Evolutionary conservation across 2,888 invertebrate species (phyloP).

Genomic region (Caenorhabditis sp.): DNA sequence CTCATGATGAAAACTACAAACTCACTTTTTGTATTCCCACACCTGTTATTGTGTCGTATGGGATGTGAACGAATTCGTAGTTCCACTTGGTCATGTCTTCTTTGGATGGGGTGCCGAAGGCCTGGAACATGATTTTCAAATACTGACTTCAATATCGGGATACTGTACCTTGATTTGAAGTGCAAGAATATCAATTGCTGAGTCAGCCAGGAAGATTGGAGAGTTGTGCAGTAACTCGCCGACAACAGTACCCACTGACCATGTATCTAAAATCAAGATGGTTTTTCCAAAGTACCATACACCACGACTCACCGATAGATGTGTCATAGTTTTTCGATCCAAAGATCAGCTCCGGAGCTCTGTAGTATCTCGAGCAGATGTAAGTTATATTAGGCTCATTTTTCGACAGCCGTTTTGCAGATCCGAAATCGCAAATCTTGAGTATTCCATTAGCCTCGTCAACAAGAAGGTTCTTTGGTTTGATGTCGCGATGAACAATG

Average conservation of each 20-base stretch:
- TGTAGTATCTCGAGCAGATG: conserved; percentile 74
- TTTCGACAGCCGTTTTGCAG: conserved; percentile 70
- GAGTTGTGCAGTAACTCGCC: conserved; percentile 66
- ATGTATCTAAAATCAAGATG: conserved; percentile 64
- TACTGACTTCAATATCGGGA: no score
- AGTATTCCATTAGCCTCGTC: conserved; percentile 72
- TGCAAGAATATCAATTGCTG: conserved; percentile 51
- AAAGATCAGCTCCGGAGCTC: conserved; percentile 77
- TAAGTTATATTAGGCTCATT: conserved; percentile 70
- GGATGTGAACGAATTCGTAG: conserved; percentile 48
- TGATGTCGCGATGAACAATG: conserved; percentile 72
- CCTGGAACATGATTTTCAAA: conserved; percentile 28
- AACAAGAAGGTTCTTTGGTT: conserved; percentile 75
- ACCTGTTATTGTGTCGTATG: conserved; percentile 57
- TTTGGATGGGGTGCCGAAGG: conserved; percentile 65
- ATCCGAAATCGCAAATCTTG: conserved; percentile 79
- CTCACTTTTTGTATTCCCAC: conserved; percentile 58
- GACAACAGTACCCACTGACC: conserved; percentile 73
- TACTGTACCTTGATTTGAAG: conserved; percentile 58
- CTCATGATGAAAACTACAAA: conserved; percentile 3
- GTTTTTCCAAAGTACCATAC: neutral
- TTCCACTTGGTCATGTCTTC: conserved; percentile 61
- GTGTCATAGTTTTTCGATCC: conserved; percentile 67
- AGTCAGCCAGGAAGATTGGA: conserved; percentile 61
- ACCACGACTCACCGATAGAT: conserved; percentile 17